Evolutionary conservation across 2,888 invertebrate species (phyloP).

Genomic region (Macaria liturata): DNA sequence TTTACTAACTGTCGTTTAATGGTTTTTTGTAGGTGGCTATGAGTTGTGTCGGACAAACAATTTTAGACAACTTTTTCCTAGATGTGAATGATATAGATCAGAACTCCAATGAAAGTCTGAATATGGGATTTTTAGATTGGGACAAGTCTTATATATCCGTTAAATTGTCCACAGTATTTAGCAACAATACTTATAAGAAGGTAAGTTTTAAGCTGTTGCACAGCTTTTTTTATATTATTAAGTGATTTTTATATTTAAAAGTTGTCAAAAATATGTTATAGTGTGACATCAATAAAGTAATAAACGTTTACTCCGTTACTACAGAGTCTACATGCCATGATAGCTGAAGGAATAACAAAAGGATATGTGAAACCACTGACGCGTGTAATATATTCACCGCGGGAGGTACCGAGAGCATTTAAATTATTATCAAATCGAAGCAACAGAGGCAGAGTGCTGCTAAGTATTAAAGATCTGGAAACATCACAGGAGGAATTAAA

Average conservation of each 20-base stretch:
- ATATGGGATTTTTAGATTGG: neutral
- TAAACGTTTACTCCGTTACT: no score
- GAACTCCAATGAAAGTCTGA: constrained; percentile 6
- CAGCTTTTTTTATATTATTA: no score
- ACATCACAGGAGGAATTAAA: neutral
- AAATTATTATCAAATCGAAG: constrained; percentile 16
- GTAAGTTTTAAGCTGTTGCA: constrained; percentile 3
- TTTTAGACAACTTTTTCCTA: constrained; percentile 5
- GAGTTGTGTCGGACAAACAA: constrained; percentile 6
- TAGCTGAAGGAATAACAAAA: constrained; percentile 26
- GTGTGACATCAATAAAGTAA: no score
- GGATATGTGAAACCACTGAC: constrained; percentile 30
- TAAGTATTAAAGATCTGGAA: constrained; percentile 20
- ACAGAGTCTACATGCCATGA: constrained; percentile 19
- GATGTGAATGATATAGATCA: constrained; percentile 11
- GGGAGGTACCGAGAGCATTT: constrained; percentile 21
- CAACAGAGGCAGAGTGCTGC: constrained; percentile 26
- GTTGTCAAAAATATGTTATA: no score
- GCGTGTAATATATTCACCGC: constrained; percentile 18
- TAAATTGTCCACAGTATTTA: constrained; percentile 15
- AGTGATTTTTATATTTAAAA: no score
- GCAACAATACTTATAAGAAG: constrained; percentile 9
- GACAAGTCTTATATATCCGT: constrained; percentile 3
- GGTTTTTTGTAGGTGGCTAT: constrained; percentile 11
- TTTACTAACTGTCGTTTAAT: neutral